phyloP scores from a whole-genome alignment of 2,797 vertebrate species.

The Aulostomus chinensis region DNA sequence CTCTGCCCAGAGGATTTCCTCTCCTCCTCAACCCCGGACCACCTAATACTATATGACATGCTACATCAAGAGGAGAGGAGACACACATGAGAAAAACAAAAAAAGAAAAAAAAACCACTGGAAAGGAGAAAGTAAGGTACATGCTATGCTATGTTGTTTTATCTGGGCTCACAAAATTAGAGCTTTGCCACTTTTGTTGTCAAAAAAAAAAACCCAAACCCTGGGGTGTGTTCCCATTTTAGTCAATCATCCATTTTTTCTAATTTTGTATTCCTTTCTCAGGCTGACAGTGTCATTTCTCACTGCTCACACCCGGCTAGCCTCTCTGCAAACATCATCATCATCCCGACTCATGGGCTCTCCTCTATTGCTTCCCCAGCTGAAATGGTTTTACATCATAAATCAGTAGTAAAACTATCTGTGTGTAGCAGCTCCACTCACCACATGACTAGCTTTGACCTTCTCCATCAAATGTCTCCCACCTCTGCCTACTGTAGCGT shows the following conservation, averaged over 20 bases:
- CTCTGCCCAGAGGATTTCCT: slow-evolving; percentile 73
- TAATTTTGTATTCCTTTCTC: neutral
- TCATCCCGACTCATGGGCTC: slow-evolving; percentile 40
- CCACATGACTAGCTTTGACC: slow-evolving; percentile 70
- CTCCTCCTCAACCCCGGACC: slow-evolving; percentile 68
- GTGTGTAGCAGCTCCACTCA: slow-evolving; percentile 62
- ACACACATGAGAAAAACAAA: slow-evolving; percentile 26
- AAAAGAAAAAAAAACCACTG: too few species aligned
- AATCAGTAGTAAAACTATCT: slow-evolving; percentile 72
- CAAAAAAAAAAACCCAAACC: too few species aligned
- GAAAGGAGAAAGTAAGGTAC: slow-evolving; percentile 25
- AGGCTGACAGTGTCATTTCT: slow-evolving; percentile 23
- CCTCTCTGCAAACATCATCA: slow-evolving; percentile 26
- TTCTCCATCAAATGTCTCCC: slow-evolving; percentile 67
- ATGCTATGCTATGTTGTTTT: slow-evolving; percentile 14
- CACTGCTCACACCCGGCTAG: slow-evolving; percentile 12
- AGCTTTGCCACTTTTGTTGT: slow-evolving; percentile 6
- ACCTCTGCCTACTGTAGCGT: slow-evolving; percentile 68
- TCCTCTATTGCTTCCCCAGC: slow-evolving; percentile 32
- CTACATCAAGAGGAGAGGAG: slow-evolving; percentile 55
- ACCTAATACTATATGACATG: slow-evolving; percentile 67
- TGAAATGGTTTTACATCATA: slow-evolving; percentile 61
- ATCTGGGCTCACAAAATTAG: slow-evolving; percentile 6
- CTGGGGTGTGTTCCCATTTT: slow-evolving; percentile 1
- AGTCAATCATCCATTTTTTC: slow-evolving; percentile 4